Base-by-base conservation (phyloP, 1,140 invertebrate genomes). In the Drosophila pachea region DNA sequence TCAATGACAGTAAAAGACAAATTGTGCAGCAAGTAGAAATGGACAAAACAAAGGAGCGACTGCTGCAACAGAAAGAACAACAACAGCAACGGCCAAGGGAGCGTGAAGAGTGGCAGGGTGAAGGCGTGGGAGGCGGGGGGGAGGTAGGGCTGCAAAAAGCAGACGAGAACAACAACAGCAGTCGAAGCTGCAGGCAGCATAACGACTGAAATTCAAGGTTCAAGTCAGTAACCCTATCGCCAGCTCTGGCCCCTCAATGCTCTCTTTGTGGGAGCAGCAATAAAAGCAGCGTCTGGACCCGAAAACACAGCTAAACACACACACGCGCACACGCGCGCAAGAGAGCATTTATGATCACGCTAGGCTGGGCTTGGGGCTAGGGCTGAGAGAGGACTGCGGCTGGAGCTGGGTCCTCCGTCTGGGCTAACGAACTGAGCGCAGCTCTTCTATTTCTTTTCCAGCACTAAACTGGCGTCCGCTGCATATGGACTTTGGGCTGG, bases 1-100 rank as follows among this genome's bases (percentile, higher is more conserved):
- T 84, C 81, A 82, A 74, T 81, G 78, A 81, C 78, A 81, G 78
- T 82, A 86, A 86, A 86, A 86, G 81, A 84, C 81, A 84, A 84
- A 84, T 84, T 84, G 81, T 77, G 81, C 81, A 68, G 67, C 73
- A 74, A 76, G 59, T 40, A 68, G 60, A 81, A 84, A 77, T 64
- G 69, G 70, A 81, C 81, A 74, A 84, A 81, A 76, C 81, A 68
- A 76, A 64, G 72, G 73, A 83, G 76, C 22, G 3, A 22, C 59
- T 63, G 66, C 45, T 42, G 32, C 43, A 56, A 53, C 64, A 9
- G 56, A 81, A 36, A 79, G 70, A 81, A 68, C 71, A 82, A 40
- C 38, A 53, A 63, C 35, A 60, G 7, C 36, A 53, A 43, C 29
- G 53, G 47, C 50, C 47, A 71, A 22, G 22, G 22, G 22, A 22